Percentiles rank a stretch among this genome's conserved stretches.
phyloP scores from a whole-genome alignment of 2,888 invertebrate genomes.

The Lasioglossum marginatum region DNA sequence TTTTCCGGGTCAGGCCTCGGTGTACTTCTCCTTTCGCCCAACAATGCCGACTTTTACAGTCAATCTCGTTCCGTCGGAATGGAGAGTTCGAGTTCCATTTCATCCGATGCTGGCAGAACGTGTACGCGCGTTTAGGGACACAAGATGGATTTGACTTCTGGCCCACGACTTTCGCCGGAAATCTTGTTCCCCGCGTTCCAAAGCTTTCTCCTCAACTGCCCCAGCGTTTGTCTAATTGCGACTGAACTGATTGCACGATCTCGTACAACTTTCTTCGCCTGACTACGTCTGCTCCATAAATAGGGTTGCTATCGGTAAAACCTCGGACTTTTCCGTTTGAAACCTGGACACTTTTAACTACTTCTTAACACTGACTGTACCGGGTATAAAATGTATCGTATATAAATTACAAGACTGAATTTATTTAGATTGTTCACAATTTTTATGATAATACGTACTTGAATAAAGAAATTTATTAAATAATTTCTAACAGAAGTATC shows the following conservation, averaged over 20 bases:
- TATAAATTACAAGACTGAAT: too few species aligned
- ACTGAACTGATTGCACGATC: background rate
- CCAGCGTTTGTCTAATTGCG: constrained; percentile 8
- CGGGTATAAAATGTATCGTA: too few species aligned
- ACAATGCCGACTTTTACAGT: constrained; percentile 65
- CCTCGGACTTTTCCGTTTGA: too few species aligned
- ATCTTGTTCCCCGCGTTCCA: constrained; percentile 32
- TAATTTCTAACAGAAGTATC: too few species aligned
- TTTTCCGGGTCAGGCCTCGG: constrained; percentile 27
- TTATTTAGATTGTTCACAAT: too few species aligned
- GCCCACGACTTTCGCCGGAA: background rate
- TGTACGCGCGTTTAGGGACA: constrained; percentile 13
- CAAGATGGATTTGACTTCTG: constrained; percentile 41
- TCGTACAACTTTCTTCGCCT: background rate
- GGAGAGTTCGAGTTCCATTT: constrained; percentile 51
- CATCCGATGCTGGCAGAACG: constrained; percentile 10
- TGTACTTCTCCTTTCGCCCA: constrained; percentile 30
- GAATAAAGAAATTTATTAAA: too few species aligned
- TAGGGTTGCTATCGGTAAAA: too few species aligned
- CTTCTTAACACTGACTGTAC: too few species aligned
- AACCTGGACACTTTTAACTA: too few species aligned
- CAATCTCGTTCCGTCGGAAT: constrained; percentile 58
- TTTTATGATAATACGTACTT: too few species aligned
- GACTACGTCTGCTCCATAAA: background rate
- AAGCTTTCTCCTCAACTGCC: background rate